A percentile compares a stretch with the other conserved stretches of the same genome.
Conservation (phyloP, 2,888 invertebrate genomes). For the Hoplodrina ambigua region DNA sequence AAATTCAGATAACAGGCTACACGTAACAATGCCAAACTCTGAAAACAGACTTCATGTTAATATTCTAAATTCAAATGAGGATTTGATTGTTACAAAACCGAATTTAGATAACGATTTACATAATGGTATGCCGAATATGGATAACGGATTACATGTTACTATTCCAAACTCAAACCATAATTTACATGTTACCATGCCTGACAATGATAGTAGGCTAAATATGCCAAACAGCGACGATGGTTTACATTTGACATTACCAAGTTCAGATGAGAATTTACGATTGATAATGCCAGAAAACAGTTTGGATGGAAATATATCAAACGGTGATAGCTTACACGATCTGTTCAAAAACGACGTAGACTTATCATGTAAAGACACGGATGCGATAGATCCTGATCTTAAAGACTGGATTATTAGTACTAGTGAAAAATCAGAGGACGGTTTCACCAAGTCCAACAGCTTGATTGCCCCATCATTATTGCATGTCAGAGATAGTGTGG, state of each 20-base stretch:
- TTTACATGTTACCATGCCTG: conserved; percentile 45
- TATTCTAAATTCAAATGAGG: conserved; percentile 34
- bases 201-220: conserved; percentile 23
- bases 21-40: conserved; percentile 24
- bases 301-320: conserved; percentile 49
- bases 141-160: conserved; percentile 26
- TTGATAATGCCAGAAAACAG: conserved; percentile 43
- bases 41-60: conserved; percentile 28
- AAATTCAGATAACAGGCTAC: conserved; percentile 33
- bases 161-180: conserved; percentile 39
- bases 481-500: conserved; percentile 72
- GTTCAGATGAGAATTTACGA: conserved; percentile 47
- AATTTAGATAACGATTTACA: conserved; percentile 41
- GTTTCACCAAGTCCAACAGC: conserved; percentile 76
- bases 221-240: conserved; percentile 43
- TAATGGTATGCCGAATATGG: conserved; percentile 27
- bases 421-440: conserved; percentile 76
- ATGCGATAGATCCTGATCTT: conserved; percentile 71
- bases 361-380: conserved; percentile 73
- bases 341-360: conserved; percentile 77
- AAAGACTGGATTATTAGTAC: conserved; percentile 79
- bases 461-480: conserved; percentile 79
- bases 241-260: conserved; percentile 53
- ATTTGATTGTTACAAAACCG: conserved; percentile 25
- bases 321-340: conserved; percentile 66